Conservation (phyloP, 2,113 vertebrate genomes). For the Probosciger aterrimus region DNA sequence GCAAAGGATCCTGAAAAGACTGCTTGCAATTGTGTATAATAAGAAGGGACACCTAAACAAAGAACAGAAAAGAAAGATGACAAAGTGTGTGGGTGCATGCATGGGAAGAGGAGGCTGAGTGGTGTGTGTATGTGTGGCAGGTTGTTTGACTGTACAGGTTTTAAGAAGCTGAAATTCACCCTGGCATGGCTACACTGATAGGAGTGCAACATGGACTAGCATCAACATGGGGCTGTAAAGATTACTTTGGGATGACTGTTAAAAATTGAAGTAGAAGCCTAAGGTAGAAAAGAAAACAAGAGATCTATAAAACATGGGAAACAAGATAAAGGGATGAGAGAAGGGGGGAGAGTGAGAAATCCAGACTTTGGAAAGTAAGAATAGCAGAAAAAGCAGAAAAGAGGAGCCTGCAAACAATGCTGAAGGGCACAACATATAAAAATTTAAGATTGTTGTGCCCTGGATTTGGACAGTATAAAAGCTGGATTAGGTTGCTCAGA, state of each 20-base stretch:
- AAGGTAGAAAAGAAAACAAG: not conserved
- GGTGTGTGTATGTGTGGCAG: too few species aligned
- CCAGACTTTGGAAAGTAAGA: not conserved
- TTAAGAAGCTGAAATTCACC: constrained; percentile 42
- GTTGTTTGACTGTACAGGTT: not conserved
- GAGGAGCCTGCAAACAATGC: not conserved
- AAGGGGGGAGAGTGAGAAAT: accelerated
- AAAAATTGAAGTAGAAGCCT: not conserved
- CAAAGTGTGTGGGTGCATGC: not conserved
- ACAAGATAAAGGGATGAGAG: not conserved
- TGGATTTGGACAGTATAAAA: not conserved
- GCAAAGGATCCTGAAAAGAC: not conserved
- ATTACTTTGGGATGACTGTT: not conserved
- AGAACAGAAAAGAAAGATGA: not conserved
- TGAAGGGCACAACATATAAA: not conserved
- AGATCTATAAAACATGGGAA: not conserved
- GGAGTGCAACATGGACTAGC: not conserved
- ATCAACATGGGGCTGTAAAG: not conserved
- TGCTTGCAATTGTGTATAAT: not conserved
- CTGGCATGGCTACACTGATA: not conserved
- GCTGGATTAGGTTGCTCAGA: not conserved
- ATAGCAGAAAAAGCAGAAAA: not conserved
- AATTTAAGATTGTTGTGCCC: not conserved
- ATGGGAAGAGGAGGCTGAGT: not conserved
- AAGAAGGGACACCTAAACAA: not conserved